Base-by-base conservation (phyloP, 2,113 vertebrate genomes). In the Garra rufa region DNA sequence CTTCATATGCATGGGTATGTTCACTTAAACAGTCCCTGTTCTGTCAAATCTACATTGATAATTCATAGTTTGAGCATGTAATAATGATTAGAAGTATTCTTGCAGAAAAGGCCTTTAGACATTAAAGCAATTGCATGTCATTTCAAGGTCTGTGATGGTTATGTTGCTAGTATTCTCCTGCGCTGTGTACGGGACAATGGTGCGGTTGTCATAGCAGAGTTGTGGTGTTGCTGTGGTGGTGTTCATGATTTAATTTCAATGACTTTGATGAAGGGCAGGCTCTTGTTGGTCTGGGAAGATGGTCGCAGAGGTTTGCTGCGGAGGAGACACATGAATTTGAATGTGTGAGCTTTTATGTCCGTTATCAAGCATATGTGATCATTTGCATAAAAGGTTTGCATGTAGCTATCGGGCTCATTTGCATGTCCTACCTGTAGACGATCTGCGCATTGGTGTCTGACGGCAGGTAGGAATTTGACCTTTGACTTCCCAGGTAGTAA, bases 211-310 rank as follows among this genome's bases (percentile, higher is more conserved):
- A 50, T 5, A 26, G 46, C 14, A 52, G 4, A 50, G 9, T 9
- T 17, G 19, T 15, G 38, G 41, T 34, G 34, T 70, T 34, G 26
- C 8, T n/a, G 44, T 63, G 38, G 41, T 28, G 19, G 10, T 17
- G 44, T 63, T 95, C 92, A 94, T 4, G 95, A 95, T 86, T 90
- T 94, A 82, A 95, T 98, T 89, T 98, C 97, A 44, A 98, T 96
- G 89, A 98, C 96, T 88, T 96, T 96, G 85, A 98, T 98, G 89
- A 96, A 95, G 15, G 97, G 97, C 84, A 96, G 92, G 0, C 94
- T 96, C 85, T 97, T 97, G 59, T 88, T 94, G 11, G 95, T 93
- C 1, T 93, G 93, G 57, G 89, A 92, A 11, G 94, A 93, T 3
- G 59, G 94, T 81, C 93, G 94, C 81, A 95, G 90, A 48, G 94